Evolutionary conservation across 2,113 vertebrate species (phyloP).

Genomic region (Calidris pugnax): DNA sequence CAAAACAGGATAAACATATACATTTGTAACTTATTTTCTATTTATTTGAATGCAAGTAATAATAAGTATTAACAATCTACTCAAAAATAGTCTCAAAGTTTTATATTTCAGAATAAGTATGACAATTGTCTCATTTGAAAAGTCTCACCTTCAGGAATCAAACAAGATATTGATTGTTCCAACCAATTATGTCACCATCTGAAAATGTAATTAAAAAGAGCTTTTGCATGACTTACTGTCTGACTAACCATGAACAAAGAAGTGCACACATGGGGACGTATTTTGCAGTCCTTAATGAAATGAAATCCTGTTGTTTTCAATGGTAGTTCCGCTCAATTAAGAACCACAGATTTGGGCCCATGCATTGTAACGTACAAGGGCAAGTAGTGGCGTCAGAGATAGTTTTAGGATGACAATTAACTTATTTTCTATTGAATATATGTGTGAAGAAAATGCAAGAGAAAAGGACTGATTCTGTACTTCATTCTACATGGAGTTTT

Average conservation of each 20-base stretch:
- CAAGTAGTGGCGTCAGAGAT: not conserved
- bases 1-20: not conserved
- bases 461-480: not conserved
- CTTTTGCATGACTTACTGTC: constrained; percentile 51
- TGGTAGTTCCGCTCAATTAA: constrained; percentile 49
- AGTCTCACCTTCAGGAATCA: constrained; percentile 30
- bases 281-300: constrained; percentile 47
- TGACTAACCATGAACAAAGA: constrained; percentile 54
- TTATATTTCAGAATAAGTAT: not conserved
- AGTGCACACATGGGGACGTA: not conserved
- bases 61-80: not conserved
- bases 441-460: not conserved
- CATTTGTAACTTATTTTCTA: not conserved
- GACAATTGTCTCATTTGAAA: not conserved
- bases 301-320: constrained; percentile 54
- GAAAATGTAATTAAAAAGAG: constrained; percentile 62
- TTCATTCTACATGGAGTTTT: not conserved
- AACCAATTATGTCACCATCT: constrained; percentile 42
- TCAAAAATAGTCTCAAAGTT: not conserved
- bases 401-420: not conserved
- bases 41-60: not conserved
- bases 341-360: not conserved
- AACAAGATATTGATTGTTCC: constrained; percentile 28
- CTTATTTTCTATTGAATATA: not conserved
- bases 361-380: not conserved